Conservation (phyloP, 2,797 vertebrate species). For the Momotus momota region DNA sequence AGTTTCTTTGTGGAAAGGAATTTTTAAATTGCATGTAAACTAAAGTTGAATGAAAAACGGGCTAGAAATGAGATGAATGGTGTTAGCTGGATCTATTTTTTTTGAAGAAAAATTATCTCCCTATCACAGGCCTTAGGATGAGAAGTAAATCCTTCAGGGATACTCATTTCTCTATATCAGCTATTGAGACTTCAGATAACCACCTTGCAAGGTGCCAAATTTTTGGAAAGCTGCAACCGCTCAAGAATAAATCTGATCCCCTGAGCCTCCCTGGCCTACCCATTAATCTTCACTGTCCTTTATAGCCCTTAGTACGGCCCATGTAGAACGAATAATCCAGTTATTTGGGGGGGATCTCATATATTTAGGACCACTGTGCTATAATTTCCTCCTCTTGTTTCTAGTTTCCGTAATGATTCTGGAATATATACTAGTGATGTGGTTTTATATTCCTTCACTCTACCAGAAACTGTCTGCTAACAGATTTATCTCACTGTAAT, state of each 20-base stretch:
- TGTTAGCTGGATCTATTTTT: not conserved
- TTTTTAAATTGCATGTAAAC: not conserved
- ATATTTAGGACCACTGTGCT: not conserved
- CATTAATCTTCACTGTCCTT: not conserved
- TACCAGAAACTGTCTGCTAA: not conserved
- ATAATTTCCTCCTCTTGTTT: not conserved
- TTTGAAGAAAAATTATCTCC: not conserved
- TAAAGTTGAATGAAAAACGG: not conserved
- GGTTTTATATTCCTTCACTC: not conserved
- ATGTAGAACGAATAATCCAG: not conserved
- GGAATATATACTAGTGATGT: not conserved
- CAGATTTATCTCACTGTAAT: constrained; percentile 12
- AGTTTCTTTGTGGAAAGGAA: not conserved
- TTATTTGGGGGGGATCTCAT: not conserved
- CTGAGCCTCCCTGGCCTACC: not conserved
- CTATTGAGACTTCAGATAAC: not conserved
- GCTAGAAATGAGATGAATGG: not conserved
- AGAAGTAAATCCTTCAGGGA: not conserved
- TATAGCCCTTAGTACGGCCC: not conserved
- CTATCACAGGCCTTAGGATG: not conserved
- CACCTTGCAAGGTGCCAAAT: not conserved
- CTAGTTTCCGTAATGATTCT: not conserved
- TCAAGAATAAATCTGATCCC: not conserved
- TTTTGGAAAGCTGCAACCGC: not conserved
- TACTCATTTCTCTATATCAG: not conserved